These are phyloP conservation scores for Dicaeum eximium DNA, from an alignment of 2,113 vertebrate genomes.

Conservation along the genomic window DNA sequence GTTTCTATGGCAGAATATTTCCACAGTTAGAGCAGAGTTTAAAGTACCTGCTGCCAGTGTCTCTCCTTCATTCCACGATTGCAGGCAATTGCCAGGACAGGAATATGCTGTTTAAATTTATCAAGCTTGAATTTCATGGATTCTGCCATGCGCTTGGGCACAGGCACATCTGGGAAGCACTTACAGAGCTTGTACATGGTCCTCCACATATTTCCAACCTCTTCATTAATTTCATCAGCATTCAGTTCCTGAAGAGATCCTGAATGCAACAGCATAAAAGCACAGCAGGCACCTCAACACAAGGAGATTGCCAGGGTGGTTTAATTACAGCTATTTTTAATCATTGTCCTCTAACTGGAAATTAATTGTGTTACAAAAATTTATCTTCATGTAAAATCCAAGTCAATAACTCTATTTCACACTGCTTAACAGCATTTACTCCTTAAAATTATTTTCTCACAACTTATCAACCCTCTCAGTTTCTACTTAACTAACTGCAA, in stretches of 20 bases:
- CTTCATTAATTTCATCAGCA: conserved; percentile 81
- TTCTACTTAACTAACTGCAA: neutral
- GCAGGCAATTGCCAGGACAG: conserved; percentile 81
- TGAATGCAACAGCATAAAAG: conserved; percentile 9
- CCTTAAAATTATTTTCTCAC: neutral
- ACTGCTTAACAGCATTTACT: neutral
- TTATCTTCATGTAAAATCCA: neutral
- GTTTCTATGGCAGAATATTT: conserved; percentile 13
- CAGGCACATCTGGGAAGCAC: conserved; percentile 71
- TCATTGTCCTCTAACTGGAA: neutral
- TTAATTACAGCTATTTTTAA: neutral
- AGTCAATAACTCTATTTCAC: neutral
- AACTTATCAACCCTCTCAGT: neutral
- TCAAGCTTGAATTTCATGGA: conserved; percentile 80
- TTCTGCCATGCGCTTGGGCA: conserved; percentile 78
- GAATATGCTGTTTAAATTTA: conserved; percentile 85
- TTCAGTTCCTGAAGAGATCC: conserved; percentile 79
- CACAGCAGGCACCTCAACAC: neutral
- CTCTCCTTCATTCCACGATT: conserved; percentile 86
- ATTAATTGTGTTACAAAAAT: neutral
- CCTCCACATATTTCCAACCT: conserved; percentile 83
- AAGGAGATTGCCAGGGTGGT: neutral
- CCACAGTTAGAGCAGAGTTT: neutral
- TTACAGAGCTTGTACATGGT: conserved; percentile 83
- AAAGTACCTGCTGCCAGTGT: conserved; percentile 85